Base-by-base conservation (phyloP, 2,113 vertebrate genomes). In the Callionymus lyra region DNA sequence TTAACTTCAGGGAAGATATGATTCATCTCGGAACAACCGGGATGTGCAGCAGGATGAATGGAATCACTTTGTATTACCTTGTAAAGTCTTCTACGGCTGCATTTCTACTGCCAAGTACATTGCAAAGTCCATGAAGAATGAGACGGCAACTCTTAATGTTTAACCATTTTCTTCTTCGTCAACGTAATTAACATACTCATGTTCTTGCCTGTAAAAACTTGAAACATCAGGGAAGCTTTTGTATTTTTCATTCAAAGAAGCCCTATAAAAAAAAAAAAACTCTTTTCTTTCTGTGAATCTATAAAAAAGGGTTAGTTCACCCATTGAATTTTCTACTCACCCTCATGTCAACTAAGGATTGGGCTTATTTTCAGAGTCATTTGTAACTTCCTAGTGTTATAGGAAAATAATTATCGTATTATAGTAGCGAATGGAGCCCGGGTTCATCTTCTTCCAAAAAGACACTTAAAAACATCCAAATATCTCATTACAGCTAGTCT, bases 91-190 rank as follows among this genome's bases (percentile, higher is more conserved):
- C 46, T 15, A 41, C 33, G 39, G 32, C 15, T 17, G 38, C n/a
- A 9, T 14, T 50, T 61, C 10, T 1, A 41, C 3, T 36, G 21
- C 38, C 16, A 18, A 19, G 14, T 12, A 42, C 6, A 34, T 36
- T 16, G 19, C 16, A 2, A 70, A 78, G 72, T 78, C 64, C 70
- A 60, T 33, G 56, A 37, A 44, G 43, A 41, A 12, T 38, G 16
- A 1, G 15, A 14, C 1, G 16, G 27, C 13, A 17, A 37, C 16
- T 41, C 35, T 12, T 66, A 68, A 79, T 66, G 52, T 65, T 74
- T 76, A 77, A 72, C 73, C 38, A 52, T 1, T 9, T 27, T 27
- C 4, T 27, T 27, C 16, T 44, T 31, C 9, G 16, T 34, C 12
- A n/a, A 13, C 2, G 27, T 19, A 6, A 6, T 33, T 10, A 33